phyloP scores from a whole-genome alignment of 2,888 invertebrate genomes.

The Bembecia ichneumoniformis region DNA sequence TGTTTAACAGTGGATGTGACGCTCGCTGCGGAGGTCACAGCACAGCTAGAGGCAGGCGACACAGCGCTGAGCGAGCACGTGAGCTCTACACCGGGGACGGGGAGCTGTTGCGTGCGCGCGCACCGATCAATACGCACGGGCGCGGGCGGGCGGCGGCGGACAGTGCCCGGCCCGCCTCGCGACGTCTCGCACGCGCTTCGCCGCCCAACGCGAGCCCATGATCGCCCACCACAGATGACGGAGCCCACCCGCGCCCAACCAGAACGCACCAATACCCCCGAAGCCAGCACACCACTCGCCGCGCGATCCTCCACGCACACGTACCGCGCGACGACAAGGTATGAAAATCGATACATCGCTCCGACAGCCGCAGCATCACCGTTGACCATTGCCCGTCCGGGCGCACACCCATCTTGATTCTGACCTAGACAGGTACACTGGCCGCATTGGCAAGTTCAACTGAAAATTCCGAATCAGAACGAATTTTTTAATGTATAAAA shows the following conservation, averaged over 20 bases:
- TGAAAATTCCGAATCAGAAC: too few species aligned
- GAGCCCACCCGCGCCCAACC: conserved; percentile 60
- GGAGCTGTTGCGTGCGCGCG: conserved; percentile 61
- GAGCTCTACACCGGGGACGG: conserved; percentile 60
- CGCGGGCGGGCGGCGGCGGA: conserved; percentile 38
- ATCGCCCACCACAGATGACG: conserved; percentile 69
- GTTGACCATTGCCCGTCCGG: conserved; percentile 18
- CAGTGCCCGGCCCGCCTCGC: conserved; percentile 61
- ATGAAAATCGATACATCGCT: conserved; percentile 30
- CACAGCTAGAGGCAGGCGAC: conserved; percentile 16
- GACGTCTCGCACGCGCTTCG: conserved; percentile 46
- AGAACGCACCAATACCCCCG: conserved; percentile 42
- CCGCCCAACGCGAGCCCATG: conserved; percentile 45
- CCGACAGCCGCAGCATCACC: conserved; percentile 33
- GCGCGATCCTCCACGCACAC: conserved; percentile 26
- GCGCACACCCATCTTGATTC: background rate
- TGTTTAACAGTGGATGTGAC: background rate
- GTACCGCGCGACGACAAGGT: conserved; percentile 49
- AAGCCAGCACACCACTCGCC: conserved; percentile 44
- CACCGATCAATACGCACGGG: conserved; percentile 44
- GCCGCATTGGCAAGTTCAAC: too few species aligned
- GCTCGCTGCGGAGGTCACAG: background rate
- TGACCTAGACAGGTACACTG: too few species aligned
- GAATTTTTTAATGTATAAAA: too few species aligned
- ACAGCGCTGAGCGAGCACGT: conserved; percentile 33